Percentiles rank a stretch among this genome's conserved stretches.
phyloP scores from a whole-genome alignment of 2,797 vertebrate genomes.

The Helostoma temminkii region DNA sequence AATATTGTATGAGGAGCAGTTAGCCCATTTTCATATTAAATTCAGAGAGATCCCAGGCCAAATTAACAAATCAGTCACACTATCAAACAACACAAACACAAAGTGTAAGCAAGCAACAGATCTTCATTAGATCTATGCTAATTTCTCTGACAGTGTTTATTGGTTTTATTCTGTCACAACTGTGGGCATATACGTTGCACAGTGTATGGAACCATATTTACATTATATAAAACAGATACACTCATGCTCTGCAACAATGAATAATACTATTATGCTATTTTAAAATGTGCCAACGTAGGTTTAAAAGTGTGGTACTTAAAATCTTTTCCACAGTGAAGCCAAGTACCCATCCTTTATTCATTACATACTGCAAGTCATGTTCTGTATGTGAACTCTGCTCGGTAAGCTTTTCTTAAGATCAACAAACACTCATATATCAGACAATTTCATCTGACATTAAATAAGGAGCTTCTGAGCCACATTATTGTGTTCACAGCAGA shows the following conservation, averaged over 20 bases:
- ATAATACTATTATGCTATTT: not conserved
- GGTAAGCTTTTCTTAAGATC: not conserved
- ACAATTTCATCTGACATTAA: slow-evolving; percentile 9
- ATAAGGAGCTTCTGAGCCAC: slow-evolving; percentile 20
- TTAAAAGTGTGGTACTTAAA: too few relatives aligned
- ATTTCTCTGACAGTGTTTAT: not conserved
- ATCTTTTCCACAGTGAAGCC: not conserved
- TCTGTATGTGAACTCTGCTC: slow-evolving; percentile 3
- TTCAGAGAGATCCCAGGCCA: not conserved
- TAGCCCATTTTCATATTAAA: not conserved
- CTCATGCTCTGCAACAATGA: not conserved
- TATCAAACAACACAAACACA: not conserved
- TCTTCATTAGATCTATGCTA: too few relatives aligned
- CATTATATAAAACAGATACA: not conserved
- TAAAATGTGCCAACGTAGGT: not conserved
- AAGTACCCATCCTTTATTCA: not conserved
- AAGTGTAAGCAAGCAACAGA: not conserved
- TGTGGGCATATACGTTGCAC: not conserved
- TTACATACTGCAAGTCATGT: not conserved
- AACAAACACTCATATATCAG: slow-evolving; percentile 11
- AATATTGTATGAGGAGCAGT: too few relatives aligned
- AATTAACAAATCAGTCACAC: not conserved
- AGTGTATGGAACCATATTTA: not conserved
- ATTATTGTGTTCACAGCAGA: slow-evolving; percentile 15
- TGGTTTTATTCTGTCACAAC: not conserved